A percentile compares a stretch with the other conserved stretches of the same genome.
phyloP scores from a whole-genome alignment of 2,888 invertebrate species.

The Endomychus coccineus region DNA sequence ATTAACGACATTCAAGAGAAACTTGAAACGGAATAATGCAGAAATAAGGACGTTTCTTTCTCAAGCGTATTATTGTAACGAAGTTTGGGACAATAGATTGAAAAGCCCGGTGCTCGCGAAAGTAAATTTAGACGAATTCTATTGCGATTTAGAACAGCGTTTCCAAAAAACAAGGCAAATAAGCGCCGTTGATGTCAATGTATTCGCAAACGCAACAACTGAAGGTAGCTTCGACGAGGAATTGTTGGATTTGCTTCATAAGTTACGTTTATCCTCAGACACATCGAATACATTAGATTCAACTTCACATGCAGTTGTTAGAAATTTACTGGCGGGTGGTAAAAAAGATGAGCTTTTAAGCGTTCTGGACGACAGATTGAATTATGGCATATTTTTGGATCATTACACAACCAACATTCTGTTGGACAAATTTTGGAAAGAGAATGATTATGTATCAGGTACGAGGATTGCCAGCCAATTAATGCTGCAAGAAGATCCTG shows the following conservation, averaged over 20 bases:
- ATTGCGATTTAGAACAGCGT: conserved; percentile 60
- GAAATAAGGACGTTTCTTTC: conserved; percentile 55
- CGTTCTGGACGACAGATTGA: conserved; percentile 70
- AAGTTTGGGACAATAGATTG: conserved; percentile 61
- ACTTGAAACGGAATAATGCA: too few species aligned
- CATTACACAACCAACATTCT: conserved; percentile 68
- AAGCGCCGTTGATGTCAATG: conserved; percentile 74
- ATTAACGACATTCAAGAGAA: too few species aligned
- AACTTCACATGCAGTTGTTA: conserved; percentile 73
- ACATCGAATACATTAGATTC: conserved; percentile 67
- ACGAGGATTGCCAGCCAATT: conserved; percentile 68
- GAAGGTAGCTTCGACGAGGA: conserved; percentile 58
- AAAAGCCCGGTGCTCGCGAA: conserved; percentile 52
- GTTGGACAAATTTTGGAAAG: conserved; percentile 68
- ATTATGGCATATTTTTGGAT: conserved; percentile 90
- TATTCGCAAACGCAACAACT: conserved; percentile 64
- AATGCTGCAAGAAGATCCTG: conserved; percentile 85
- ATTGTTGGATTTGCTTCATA: conserved; percentile 62
- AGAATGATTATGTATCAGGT: conserved; percentile 61
- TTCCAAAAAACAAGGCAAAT: conserved; percentile 55
- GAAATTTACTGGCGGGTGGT: conserved; percentile 50
- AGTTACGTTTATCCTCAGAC: conserved; percentile 64
- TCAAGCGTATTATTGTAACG: conserved; percentile 63
- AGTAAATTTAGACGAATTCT: conserved; percentile 61
- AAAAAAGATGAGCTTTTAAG: conserved; percentile 59